Base-by-base conservation (phyloP, 2,888 invertebrate species). In the Augiades crinisus region DNA sequence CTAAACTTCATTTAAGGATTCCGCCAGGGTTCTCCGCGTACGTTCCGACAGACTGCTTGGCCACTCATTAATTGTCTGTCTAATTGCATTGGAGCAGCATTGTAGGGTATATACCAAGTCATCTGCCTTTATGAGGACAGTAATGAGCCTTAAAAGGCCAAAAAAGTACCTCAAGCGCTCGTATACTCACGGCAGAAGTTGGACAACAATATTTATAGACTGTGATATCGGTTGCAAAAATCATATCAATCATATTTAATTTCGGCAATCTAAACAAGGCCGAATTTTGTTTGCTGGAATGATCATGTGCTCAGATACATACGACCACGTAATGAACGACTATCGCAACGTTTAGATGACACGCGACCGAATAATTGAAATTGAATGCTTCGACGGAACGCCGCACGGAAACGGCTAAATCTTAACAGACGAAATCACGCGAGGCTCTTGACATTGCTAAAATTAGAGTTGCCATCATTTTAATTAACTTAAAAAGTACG, bases 371-470 rank as follows among this genome's bases (percentile, higher is more conserved):
- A 68, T 69, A 65, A 78, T 76, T 72, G 67, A 58, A 69, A 75
- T 70, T 77, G 79, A 81, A 81, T 80, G 72, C 69, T 72, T 68
- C 69, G 70, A 75, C 68, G 70, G 71, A 68, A 63, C 57, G 58
- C 55, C 44, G 59, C 60, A 62, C 69, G 68, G 69, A 64, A 65
- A 68, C 62, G 64, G 62, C 67, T 62, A 62, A 60, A 63, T 55
- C 53, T 55, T 72, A 68, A 69, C 72, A 61, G 65, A 63, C 59
- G 56, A 64, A 57, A 75, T 77, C 78, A 80, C 78, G 75, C 75
- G 63, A 72, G 62, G 61, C 60, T 68, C 66, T 68, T 75, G 70
- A 70, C 72, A 72, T 72, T 77, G 74, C 56, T 57, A 17, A 57
- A 57, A 54, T 57, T 58, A 57, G 47, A 41, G 34, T 50, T 43